Conservation (phyloP, 2,888 invertebrate species). For the Priocnemis perturbator region DNA sequence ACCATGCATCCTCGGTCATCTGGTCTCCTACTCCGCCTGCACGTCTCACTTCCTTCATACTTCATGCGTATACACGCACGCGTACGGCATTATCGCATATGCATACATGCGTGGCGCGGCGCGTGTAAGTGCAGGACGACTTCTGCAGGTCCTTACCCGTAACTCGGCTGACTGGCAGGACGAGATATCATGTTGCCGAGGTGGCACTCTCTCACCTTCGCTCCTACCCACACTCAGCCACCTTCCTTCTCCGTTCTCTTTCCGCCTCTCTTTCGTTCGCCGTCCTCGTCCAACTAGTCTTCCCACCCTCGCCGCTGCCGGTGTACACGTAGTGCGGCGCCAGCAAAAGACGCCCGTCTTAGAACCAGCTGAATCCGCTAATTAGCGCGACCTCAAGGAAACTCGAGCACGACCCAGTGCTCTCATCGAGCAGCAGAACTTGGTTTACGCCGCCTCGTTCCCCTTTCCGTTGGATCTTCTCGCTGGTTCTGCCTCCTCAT, state of each 20-base stretch:
- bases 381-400: slow-evolving; percentile 48
- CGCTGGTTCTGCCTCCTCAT: too few relatives aligned
- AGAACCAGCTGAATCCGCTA: slow-evolving; percentile 44
- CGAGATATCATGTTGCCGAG: slow-evolving; percentile 37
- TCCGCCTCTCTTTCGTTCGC: slow-evolving; percentile 25
- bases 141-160: slow-evolving; percentile 30
- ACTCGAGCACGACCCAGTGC: slow-evolving; percentile 36
- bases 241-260: slow-evolving; percentile 24
- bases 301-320: neutral
- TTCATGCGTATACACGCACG: too few relatives aligned
- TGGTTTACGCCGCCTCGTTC: slow-evolving; percentile 18
- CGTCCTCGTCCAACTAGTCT: neutral
- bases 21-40: neutral
- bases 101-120: too few relatives aligned
- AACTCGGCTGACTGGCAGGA: slow-evolving; percentile 40
- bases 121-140: neutral
- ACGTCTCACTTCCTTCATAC: slow-evolving; percentile 14
- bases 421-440: slow-evolving; percentile 20
- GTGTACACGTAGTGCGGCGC: slow-evolving; percentile 9
- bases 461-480: neutral
- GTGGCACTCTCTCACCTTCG: slow-evolving; percentile 12
- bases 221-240: slow-evolving; percentile 12
- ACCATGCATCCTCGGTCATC: neutral
- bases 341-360: slow-evolving; percentile 12
- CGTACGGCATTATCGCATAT: too few relatives aligned